Percentiles rank a stretch among this genome's conserved stretches.
These are phyloP conservation scores for Todus mexicanus DNA, from an alignment of 2,797 vertebrate genomes.

Conservation along the genomic window DNA sequence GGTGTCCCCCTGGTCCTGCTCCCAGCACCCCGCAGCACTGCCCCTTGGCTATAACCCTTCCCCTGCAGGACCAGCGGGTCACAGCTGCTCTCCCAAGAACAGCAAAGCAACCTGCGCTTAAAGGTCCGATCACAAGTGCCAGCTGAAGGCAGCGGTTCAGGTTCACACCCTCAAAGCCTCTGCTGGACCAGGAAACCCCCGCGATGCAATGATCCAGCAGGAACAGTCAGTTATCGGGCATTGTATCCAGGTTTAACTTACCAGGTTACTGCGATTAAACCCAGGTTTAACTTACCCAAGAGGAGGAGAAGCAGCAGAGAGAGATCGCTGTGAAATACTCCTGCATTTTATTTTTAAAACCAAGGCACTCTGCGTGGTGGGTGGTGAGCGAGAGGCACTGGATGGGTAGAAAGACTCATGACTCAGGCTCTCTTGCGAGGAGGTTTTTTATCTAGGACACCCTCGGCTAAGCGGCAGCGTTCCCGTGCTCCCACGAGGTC, in stretches of 20 bases:
- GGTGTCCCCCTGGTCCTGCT: background rate
- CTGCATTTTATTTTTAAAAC: background rate
- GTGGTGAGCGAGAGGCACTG: background rate
- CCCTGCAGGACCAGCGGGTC: fast-evolving
- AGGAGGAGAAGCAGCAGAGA: background rate
- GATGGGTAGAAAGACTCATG: background rate
- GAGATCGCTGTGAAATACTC: background rate
- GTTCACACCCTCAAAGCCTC: background rate
- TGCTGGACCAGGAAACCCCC: background rate
- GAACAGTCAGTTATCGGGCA: no score
- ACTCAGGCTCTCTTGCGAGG: background rate
- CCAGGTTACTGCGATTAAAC: fast-evolving
- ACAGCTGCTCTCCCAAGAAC: no score
- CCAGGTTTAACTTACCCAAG: no score
- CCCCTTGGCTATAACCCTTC: background rate
- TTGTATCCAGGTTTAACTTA: background rate
- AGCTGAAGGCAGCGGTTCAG: background rate
- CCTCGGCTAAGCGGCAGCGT: fast-evolving
- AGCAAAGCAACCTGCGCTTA: background rate
- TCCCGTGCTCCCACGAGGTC: fast-evolving
- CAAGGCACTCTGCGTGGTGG: background rate
- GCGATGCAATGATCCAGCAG: fast-evolving
- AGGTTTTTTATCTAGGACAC: background rate
- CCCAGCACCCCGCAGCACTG: background rate
- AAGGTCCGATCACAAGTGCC: no score